phyloP scores from a whole-genome alignment of 2,113 vertebrate species.

The Bos javanicus region DNA sequence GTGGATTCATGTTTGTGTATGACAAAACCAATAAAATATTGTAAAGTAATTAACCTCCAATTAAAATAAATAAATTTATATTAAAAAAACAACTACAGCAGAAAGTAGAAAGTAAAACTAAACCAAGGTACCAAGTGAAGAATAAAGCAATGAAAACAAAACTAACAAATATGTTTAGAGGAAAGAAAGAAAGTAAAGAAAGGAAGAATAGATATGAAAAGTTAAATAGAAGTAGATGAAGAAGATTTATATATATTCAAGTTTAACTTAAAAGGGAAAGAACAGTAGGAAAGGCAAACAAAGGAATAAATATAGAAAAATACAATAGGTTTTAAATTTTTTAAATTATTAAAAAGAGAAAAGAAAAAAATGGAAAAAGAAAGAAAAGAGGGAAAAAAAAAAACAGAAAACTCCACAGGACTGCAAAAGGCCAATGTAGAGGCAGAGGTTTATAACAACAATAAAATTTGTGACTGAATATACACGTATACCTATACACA shows the following conservation, averaged over 20 bases:
- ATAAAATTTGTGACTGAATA: no score
- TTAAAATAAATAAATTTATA: no score
- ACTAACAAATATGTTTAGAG: not conserved
- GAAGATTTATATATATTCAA: not conserved
- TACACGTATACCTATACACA: no score
- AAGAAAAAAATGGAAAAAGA: not conserved
- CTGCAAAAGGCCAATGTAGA: not conserved
- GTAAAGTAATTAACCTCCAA: no score
- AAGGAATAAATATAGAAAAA: no score
- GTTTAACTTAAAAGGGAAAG: not conserved
- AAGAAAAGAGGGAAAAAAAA: not conserved
- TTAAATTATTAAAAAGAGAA: no score
- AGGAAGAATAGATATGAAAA: not conserved
- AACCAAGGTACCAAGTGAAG: not conserved
- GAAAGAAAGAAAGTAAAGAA: not conserved
- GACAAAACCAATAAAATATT: no score
- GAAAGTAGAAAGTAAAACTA: not conserved
- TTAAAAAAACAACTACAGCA: not conserved
- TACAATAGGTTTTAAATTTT: no score
- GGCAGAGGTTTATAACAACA: no score
- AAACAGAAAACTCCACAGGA: not conserved
- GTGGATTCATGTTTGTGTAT: no score
- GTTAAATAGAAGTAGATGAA: not conserved
- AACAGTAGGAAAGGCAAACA: no score
- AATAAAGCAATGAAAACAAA: not conserved